Conservation (phyloP, 2,888 invertebrate genomes). For the Calameuta idolon region DNA sequence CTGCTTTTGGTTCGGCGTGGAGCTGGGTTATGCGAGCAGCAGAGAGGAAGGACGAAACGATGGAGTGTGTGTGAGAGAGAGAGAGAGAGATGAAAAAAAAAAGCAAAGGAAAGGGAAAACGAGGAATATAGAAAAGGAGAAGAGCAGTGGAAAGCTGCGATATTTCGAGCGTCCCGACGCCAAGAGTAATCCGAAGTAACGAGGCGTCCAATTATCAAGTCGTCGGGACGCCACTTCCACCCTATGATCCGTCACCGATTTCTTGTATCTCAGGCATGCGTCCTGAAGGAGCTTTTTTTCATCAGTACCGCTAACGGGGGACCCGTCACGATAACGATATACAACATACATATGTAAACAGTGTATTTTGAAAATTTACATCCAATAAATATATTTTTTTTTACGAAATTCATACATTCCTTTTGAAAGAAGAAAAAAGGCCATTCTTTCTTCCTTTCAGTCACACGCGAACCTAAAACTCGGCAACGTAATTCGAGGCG, state of each 20-base stretch:
- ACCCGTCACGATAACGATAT: no score
- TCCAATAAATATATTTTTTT: no score
- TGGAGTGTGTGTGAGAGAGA: constrained; percentile 21
- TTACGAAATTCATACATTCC: no score
- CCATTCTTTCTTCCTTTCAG: no score
- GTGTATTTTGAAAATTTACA: no score
- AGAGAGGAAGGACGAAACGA: constrained; percentile 20
- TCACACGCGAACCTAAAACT: no score
- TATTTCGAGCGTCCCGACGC: constrained; percentile 27
- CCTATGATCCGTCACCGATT: constrained; percentile 8
- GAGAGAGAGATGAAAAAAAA: background rate
- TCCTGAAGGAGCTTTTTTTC: background rate
- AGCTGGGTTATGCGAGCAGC: background rate
- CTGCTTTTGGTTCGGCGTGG: background rate
- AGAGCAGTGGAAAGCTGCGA: constrained; percentile 31
- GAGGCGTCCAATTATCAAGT: constrained; percentile 59
- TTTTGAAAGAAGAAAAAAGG: no score
- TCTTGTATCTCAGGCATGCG: background rate
- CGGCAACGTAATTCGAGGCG: no score
- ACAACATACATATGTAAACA: no score
- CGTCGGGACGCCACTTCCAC: constrained; percentile 24
- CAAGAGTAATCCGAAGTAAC: constrained; percentile 51
- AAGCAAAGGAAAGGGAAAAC: constrained; percentile 1
- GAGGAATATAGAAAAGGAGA: no score
- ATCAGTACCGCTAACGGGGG: no score